Conservation (phyloP, 2,888 invertebrate genomes). For the Disparrhopalites patrizii region DNA sequence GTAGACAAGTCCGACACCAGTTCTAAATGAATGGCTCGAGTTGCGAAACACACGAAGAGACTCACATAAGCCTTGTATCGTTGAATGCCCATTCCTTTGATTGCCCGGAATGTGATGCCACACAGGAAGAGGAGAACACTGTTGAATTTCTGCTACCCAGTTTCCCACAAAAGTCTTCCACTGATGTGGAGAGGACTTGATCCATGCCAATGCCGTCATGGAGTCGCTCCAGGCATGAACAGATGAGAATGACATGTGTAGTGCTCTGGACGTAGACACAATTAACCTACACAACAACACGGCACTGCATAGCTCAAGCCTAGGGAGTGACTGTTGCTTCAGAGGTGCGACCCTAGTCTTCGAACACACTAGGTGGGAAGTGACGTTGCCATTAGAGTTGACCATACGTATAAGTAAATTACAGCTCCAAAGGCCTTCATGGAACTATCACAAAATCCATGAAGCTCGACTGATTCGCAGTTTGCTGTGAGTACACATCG, state of each 20-base stretch:
- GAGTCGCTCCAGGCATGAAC: not conserved
- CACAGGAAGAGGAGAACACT: not conserved
- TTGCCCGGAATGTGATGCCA: slow-evolving; percentile 1
- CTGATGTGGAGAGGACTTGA: slow-evolving; percentile 29
- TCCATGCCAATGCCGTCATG: slow-evolving; percentile 34
- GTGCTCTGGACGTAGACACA: not conserved
- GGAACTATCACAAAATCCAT: slow-evolving; percentile 27
- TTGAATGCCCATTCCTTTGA: too few relatives aligned
- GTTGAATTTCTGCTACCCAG: not conserved
- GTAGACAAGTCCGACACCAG: not conserved
- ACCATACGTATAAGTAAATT: too few relatives aligned
- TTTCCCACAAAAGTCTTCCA: slow-evolving; percentile 47
- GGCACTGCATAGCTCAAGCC: slow-evolving; percentile 47
- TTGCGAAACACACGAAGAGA: not conserved
- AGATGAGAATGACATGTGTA: not conserved
- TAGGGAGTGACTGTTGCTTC: slow-evolving; percentile 37
- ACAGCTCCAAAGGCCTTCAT: too few relatives aligned
- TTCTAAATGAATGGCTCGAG: not conserved
- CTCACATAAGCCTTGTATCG: not conserved
- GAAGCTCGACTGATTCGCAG: not conserved
- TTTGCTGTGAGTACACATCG: not conserved
- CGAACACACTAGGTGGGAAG: slow-evolving; percentile 28
- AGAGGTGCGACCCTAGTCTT: slow-evolving; percentile 45
- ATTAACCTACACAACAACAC: slow-evolving; percentile 40
- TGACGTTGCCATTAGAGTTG: not conserved